These are phyloP conservation scores for Malurus elegans DNA, from an alignment of 2,113 vertebrate species.

Conservation along the genomic window DNA sequence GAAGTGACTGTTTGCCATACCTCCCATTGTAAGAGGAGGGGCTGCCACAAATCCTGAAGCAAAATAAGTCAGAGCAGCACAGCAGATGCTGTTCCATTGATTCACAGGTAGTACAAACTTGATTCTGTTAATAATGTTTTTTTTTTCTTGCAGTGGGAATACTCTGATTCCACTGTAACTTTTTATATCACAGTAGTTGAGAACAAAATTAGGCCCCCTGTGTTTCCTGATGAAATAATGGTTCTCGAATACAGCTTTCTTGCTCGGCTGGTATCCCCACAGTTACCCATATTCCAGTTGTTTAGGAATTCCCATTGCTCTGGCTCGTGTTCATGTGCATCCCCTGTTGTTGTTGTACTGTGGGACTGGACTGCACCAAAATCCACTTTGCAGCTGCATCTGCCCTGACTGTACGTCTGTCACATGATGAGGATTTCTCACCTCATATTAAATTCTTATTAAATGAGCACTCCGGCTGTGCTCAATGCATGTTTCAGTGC, in stretches of 20 bases:
- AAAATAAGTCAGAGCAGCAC: background rate
- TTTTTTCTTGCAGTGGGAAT: background rate
- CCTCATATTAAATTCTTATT: background rate
- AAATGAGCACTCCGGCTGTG: background rate
- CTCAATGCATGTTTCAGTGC: background rate
- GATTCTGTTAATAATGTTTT: background rate
- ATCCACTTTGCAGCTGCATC: background rate
- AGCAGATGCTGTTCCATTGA: background rate
- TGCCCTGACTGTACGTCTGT: background rate
- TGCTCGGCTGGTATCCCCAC: background rate
- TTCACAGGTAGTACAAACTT: background rate
- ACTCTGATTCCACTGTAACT: background rate
- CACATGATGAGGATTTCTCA: background rate
- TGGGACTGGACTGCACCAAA: background rate
- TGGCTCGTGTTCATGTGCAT: background rate
- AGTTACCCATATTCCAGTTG: background rate
- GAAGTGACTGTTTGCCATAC: background rate
- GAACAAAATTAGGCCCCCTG: background rate
- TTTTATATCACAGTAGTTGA: slow-evolving; percentile 1
- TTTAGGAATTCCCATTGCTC: background rate
- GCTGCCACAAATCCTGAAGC: background rate
- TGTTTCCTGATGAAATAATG: background rate
- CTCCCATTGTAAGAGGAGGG: background rate
- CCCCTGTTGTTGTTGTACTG: background rate
- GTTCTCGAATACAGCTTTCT: background rate